A percentile compares a stretch with the other conserved stretches of the same genome.
Evolutionary conservation across 2,888 invertebrate species (phyloP).

Genomic region (Diachrysia chrysitis): DNA sequence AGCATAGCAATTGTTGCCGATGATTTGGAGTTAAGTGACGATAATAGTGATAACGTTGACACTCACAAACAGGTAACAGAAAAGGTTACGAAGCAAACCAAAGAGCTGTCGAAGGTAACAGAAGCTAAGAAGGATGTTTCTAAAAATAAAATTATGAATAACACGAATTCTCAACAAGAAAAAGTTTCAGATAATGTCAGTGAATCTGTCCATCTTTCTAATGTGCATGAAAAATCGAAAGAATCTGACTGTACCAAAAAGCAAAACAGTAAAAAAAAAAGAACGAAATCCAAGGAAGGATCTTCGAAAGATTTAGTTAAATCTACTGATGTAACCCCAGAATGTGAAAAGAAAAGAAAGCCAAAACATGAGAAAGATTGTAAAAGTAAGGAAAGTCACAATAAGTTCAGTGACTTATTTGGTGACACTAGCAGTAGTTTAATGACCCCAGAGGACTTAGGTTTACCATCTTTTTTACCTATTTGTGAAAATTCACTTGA

Average conservation of each 20-base stretch:
- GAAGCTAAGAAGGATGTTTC: constrained; percentile 8
- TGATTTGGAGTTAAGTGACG: constrained; percentile 84
- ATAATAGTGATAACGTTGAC: constrained; percentile 72
- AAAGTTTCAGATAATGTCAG: constrained; percentile 15
- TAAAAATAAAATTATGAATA: background rate
- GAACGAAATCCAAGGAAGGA: constrained; percentile 56
- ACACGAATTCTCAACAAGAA: background rate
- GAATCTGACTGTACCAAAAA: constrained; percentile 57
- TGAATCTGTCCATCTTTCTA: constrained; percentile 14
- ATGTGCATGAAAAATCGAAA: constrained; percentile 27
- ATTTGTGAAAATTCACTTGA: constrained; percentile 78
- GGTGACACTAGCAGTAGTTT: constrained; percentile 81
- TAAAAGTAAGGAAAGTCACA: constrained; percentile 60
- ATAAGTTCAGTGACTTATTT: constrained; percentile 79
- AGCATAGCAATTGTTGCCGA: constrained; percentile 71
- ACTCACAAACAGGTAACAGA: constrained; percentile 18
- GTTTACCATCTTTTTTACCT: constrained; percentile 67
- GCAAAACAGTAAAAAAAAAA: constrained; percentile 64
- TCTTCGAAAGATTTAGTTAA: constrained; percentile 42
- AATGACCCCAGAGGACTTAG: constrained; percentile 83
- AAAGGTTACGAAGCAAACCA: constrained; percentile 17
- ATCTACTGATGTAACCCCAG: constrained; percentile 23
- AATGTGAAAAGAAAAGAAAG: constrained; percentile 55
- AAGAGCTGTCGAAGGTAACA: background rate
- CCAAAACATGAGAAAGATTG: constrained; percentile 58